A percentile compares a stretch with the other conserved stretches of the same genome.
Evolutionary conservation across 2,888 invertebrate genomes (phyloP).

Genomic region (Deilephila porcellus): DNA sequence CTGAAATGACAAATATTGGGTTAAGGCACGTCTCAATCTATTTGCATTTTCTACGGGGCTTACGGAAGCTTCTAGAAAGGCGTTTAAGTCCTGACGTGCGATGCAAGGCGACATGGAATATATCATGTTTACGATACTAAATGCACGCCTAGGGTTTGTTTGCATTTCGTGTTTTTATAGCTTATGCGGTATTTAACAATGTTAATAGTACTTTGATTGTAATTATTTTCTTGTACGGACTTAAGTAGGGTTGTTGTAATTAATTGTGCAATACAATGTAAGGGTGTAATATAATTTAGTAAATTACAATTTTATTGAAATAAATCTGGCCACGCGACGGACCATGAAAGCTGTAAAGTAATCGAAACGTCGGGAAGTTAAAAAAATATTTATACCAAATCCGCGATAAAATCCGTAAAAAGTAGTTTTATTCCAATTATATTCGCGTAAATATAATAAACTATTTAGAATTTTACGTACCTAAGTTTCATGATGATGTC

Average conservation of each 20-base stretch:
- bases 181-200: background rate
- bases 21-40: background rate
- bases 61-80: conserved; percentile 28
- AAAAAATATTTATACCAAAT: too few species aligned
- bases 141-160: background rate
- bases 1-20: background rate
- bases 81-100: conserved; percentile 1
- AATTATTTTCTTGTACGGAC: background rate
- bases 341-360: too few species aligned
- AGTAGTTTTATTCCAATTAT: too few species aligned
- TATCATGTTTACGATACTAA: background rate
- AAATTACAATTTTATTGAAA: too few species aligned
- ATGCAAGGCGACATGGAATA: background rate
- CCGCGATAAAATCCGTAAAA: too few species aligned
- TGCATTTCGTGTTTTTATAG: background rate
- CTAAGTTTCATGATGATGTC: too few species aligned
- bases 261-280: background rate
- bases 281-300: background rate
- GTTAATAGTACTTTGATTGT: background rate
- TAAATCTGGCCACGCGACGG: too few species aligned
- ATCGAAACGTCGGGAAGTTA: too few species aligned
- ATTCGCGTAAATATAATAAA: too few species aligned
- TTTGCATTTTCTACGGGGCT: background rate
- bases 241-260: background rate
- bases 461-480: too few species aligned